A percentile compares a stretch with the other conserved stretches of the same genome.
Conservation (phyloP, 2,797 vertebrate species). For the Liasis olivaceus region DNA sequence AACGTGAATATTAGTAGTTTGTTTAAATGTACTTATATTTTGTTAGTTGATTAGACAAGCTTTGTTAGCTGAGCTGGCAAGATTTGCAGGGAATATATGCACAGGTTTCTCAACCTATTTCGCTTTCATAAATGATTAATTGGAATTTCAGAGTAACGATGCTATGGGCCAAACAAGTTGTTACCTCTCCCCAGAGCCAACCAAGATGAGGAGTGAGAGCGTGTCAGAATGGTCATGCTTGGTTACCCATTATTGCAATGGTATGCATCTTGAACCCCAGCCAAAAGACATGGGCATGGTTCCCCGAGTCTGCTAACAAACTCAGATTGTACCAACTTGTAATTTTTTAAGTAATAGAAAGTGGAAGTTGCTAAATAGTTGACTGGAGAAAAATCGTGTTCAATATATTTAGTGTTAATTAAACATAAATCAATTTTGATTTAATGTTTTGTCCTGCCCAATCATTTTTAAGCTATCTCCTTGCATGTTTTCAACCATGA, state of each 20-base stretch:
- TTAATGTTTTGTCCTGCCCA: background rate
- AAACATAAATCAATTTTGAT: background rate
- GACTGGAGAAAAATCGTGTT: background rate
- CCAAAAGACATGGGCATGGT: background rate
- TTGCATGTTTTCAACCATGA: background rate
- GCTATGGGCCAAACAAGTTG: background rate
- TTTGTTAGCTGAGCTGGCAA: background rate
- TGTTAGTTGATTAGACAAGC: background rate
- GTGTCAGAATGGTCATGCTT: background rate
- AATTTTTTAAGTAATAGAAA: background rate
- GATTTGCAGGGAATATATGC: background rate
- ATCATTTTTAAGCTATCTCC: background rate
- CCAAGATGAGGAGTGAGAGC: background rate
- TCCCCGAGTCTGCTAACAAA: no score
- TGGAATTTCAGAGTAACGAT: background rate
- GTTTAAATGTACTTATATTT: background rate
- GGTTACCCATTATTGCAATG: background rate
- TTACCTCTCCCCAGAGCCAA: background rate
- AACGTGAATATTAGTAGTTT: background rate
- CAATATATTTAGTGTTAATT: background rate
- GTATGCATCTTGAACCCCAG: background rate
- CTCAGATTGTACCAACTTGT: no score
- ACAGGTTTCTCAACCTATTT: background rate
- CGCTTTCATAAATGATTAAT: background rate
- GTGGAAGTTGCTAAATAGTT: background rate